phyloP scores from a whole-genome alignment of 2,113 vertebrate genomes.

The Leptocoma aspasia region DNA sequence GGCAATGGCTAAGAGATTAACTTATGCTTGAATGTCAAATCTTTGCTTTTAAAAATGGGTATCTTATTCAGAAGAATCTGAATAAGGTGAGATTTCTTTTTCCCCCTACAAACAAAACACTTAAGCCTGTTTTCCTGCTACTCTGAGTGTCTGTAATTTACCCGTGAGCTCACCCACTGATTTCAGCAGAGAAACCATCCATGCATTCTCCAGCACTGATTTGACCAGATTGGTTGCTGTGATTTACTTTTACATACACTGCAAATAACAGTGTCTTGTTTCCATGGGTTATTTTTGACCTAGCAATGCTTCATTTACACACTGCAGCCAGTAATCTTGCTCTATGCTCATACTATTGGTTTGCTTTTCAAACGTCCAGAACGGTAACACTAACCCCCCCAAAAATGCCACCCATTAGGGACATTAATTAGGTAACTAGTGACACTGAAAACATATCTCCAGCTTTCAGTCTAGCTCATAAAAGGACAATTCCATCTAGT shows the following conservation, averaged over 20 bases:
- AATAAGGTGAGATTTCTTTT: neutral
- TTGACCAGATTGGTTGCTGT: neutral
- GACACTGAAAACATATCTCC: neutral
- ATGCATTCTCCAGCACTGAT: neutral
- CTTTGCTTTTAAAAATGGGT: neutral
- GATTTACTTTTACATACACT: neutral
- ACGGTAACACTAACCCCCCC: neutral
- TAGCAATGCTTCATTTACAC: neutral
- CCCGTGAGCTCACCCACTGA: rapidly evolving
- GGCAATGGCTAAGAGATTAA: neutral
- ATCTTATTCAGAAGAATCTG: neutral
- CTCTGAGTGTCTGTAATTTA: neutral
- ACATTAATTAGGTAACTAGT: neutral
- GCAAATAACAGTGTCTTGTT: neutral
- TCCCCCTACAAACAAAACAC: neutral
- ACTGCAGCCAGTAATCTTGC: neutral
- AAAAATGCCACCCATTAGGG: neutral
- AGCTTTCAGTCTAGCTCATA: neutral
- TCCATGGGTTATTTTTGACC: neutral
- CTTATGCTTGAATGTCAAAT: neutral
- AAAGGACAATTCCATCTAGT: neutral
- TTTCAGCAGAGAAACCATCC: neutral
- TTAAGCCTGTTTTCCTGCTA: neutral
- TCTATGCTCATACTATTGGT: neutral
- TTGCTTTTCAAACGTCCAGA: neutral